phyloP scores from a whole-genome alignment of 2,888 invertebrate genomes.

The Sphaerophoria taeniata region DNA sequence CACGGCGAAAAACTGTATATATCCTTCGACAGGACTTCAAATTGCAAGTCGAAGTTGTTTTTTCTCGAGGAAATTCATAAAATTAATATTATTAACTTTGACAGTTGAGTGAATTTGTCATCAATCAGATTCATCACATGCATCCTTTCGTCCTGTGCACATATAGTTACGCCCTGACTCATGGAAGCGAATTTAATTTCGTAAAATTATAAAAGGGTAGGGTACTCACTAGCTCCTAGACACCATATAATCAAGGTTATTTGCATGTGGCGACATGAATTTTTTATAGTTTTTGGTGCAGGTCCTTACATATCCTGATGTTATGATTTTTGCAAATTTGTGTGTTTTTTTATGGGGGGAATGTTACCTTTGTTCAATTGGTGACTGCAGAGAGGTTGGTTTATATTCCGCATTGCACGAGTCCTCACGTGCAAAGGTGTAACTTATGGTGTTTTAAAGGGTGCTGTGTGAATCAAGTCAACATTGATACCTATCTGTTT shows the following conservation, averaged over 20 bases:
- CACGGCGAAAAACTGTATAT: background rate
- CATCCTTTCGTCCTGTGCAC: background rate
- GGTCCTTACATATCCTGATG: conserved; percentile 12
- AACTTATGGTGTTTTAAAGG: background rate
- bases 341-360: background rate
- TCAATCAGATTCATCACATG: background rate
- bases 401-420: conserved; percentile 11
- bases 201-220: background rate
- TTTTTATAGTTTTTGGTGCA: background rate
- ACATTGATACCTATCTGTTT: too few relatives aligned
- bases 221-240: background rate
- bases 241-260: conserved; percentile 30
- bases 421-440: background rate
- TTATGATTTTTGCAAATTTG: background rate
- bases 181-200: background rate
- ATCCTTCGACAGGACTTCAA: background rate
- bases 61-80: background rate
- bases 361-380: background rate
- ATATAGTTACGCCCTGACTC: background rate
- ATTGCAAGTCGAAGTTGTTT: background rate
- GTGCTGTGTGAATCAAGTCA: background rate
- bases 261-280: conserved; percentile 26
- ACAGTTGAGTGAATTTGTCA: conserved; percentile 12
- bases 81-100: background rate
- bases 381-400: background rate